Base-by-base conservation (phyloP, 2,888 invertebrate genomes). In the Troides helena region DNA sequence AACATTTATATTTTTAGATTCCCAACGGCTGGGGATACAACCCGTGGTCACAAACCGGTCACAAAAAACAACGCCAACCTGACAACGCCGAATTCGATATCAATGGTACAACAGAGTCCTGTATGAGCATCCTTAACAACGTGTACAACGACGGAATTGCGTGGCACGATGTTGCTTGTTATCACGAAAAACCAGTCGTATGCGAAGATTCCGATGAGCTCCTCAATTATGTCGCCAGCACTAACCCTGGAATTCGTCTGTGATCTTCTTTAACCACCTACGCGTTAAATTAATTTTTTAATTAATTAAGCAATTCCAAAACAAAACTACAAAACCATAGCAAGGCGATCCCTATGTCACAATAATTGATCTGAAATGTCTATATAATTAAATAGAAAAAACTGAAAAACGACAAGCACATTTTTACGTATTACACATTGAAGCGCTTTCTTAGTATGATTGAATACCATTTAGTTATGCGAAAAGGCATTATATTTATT, bases 91-190 rank as follows among this genome's bases (percentile, higher is more conserved):
- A 98, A 87, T 97, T 95, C 88, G 97, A 97, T 82, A 97, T 97
- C 88, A 97, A 97, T 90, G 95, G 95, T 72, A 98, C 97, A 73
- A 95, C 95, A 74, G 98, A 98, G 86, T 97, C 98, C 56, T 98
- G 98, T 81, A 87, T 98, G 80, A 96, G 97, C 69, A 94, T 98
- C 73, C 93, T 98, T 74, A 98, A 98, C 93, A 98, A 98, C 88
- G 98, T 98, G 10, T 98, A 98, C 94, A 97, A 96, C 82, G 98
- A 98, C 83, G 98, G 98, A 75, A 97, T 98, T 85, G 97, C 97
- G 75, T 98, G 98, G 98, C 98, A 98, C 90, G 98, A 98, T 87
- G 97, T 98, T 67, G 97, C 97, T 74, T 98, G 98, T 88, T 97
- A 98, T 88, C 98, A 98, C 89, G 97, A 98, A 89, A 98, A 98